A percentile compares a stretch with the other conserved stretches of the same genome.
phyloP scores from a whole-genome alignment of 2,797 vertebrate species.

The Coccyzus lansbergi region DNA sequence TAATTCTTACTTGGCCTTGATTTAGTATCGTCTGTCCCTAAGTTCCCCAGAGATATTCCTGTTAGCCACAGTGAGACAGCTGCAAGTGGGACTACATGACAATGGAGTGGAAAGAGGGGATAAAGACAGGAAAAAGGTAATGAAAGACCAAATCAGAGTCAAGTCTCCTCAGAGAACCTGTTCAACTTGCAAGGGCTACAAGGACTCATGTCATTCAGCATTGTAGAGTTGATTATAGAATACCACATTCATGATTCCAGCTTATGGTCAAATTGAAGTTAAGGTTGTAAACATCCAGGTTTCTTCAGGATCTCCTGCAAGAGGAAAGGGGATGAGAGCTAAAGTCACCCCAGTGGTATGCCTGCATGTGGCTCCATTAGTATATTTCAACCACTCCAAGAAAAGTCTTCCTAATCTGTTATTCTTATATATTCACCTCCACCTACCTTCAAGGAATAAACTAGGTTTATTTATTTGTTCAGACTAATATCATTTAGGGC shows the following conservation, averaged over 20 bases:
- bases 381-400: neutral
- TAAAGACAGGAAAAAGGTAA: neutral
- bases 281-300: neutral
- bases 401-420: neutral
- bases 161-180: neutral
- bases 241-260: neutral
- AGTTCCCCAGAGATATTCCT: neutral
- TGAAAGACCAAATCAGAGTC: neutral
- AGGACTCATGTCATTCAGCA: neutral
- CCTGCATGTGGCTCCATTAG: neutral
- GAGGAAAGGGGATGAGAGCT: neutral
- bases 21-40: neutral
- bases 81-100: neutral
- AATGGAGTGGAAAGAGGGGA: fast-evolving
- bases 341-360: neutral
- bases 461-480: constrained; percentile 18
- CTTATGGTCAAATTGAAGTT: neutral
- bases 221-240: neutral
- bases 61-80: neutral
- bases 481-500: neutral
- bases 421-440: neutral
- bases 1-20: neutral
- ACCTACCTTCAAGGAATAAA: neutral
- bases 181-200: neutral
- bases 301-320: neutral